phyloP scores from a whole-genome alignment of 30 jellyfish, hydroid and myxozoan species.

The Aurelia coerulea region DNA sequence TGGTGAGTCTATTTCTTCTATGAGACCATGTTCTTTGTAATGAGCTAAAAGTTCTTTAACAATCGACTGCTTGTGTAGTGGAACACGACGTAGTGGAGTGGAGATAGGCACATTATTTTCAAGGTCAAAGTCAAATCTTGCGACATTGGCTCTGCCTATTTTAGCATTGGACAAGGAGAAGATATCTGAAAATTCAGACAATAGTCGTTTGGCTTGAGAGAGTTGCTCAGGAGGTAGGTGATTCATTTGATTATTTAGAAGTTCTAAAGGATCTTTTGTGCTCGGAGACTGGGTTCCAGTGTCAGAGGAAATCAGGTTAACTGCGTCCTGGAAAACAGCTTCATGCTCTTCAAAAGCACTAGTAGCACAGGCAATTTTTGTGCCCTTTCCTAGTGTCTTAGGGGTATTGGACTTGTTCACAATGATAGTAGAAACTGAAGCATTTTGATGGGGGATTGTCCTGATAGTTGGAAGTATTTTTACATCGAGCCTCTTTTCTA shows the following conservation, averaged over 20 bases:
- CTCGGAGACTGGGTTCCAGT: background rate
- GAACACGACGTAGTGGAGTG: slow-evolving; percentile 31
- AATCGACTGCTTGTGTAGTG: slow-evolving; percentile 29
- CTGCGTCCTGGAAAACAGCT: slow-evolving; percentile 17
- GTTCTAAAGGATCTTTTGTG: background rate
- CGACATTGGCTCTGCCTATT: slow-evolving; percentile 39
- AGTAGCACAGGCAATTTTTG: slow-evolving; percentile 24
- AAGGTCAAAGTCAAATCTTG: slow-evolving; percentile 38
- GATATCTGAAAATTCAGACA: slow-evolving; percentile 19
- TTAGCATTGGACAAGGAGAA: slow-evolving; percentile 40
- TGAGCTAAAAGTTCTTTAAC: slow-evolving; percentile 31
- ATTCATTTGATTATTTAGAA: slow-evolving; percentile 20
- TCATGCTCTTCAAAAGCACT: slow-evolving; percentile 24
- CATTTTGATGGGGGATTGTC: slow-evolving; percentile 23
- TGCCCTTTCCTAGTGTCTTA: background rate
- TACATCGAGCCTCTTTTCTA: slow-evolving; percentile 38
- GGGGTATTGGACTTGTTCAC: slow-evolving; percentile 19
- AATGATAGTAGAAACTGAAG: slow-evolving; percentile 20
- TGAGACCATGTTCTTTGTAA: slow-evolving; percentile 40
- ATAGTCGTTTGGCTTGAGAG: slow-evolving; percentile 28
- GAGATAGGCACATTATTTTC: slow-evolving; percentile 22
- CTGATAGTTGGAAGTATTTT: slow-evolving; percentile 14
- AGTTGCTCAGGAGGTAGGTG: slow-evolving; percentile 51
- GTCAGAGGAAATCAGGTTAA: slow-evolving; percentile 20
- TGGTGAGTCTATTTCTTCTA: slow-evolving; percentile 30